Evolutionary conservation across 2,113 vertebrate species (phyloP).

Genomic region (Nanorana parkeri): DNA sequence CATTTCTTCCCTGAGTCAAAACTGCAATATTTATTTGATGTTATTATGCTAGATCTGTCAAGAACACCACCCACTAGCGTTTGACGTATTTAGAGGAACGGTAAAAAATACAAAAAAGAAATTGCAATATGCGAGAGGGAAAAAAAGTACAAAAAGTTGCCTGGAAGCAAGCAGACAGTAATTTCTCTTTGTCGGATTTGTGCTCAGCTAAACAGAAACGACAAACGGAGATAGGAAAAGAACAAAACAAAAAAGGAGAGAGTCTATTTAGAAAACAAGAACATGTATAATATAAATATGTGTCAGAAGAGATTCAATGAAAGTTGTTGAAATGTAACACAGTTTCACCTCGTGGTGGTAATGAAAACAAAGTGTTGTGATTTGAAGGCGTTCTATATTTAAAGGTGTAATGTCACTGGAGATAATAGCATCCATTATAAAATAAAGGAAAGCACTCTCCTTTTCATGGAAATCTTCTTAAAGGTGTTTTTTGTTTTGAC

Average conservation of each 20-base stretch:
- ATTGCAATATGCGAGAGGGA: background rate
- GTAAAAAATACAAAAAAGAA: too few relatives aligned
- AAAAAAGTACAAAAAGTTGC: background rate
- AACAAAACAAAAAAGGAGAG: background rate
- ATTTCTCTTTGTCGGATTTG: background rate
- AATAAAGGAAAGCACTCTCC: background rate
- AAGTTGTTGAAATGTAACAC: background rate
- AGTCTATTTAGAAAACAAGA: background rate
- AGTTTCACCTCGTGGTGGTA: background rate
- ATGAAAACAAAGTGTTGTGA: slow-evolving; percentile 4
- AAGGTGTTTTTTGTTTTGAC: background rate
- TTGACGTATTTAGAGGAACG: background rate
- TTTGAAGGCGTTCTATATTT: background rate
- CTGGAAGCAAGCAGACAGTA: background rate
- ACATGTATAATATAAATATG: background rate
- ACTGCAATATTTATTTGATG: background rate
- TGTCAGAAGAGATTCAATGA: background rate
- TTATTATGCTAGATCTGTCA: slow-evolving; percentile 12
- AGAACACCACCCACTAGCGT: background rate
- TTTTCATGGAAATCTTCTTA: background rate
- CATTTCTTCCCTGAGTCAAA: background rate
- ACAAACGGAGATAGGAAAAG: background rate
- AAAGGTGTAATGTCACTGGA: background rate
- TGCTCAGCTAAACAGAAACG: slow-evolving; percentile 6
- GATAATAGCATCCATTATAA: background rate